A percentile compares a stretch with the other conserved stretches of the same genome.
Evolutionary conservation across 2,888 invertebrate genomes (phyloP).

Genomic region (Hirtodrosophila cameraria): DNA sequence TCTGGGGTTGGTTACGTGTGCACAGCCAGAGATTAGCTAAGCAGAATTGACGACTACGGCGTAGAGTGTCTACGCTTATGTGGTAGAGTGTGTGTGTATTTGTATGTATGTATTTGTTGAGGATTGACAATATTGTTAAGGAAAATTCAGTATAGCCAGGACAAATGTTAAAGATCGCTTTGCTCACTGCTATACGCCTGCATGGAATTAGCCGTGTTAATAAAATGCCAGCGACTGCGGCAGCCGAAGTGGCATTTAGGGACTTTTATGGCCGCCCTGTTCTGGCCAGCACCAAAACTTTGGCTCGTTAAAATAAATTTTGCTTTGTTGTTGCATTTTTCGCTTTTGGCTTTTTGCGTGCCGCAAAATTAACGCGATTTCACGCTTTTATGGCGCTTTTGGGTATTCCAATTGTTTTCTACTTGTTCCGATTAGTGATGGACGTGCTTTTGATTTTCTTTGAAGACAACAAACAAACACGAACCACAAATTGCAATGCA

Average conservation of each 20-base stretch:
- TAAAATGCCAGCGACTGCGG: slow-evolving; percentile 69
- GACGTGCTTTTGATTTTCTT: not conserved
- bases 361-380: slow-evolving; percentile 66
- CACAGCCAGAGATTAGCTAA: slow-evolving; percentile 70
- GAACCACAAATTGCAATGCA: too few relatives aligned
- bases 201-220: slow-evolving; percentile 72
- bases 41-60: slow-evolving; percentile 65
- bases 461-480: too few relatives aligned
- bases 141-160: not conserved
- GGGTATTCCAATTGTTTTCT: slow-evolving; percentile 14
- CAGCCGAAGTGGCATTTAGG: slow-evolving; percentile 69
- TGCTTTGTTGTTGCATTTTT: slow-evolving; percentile 27
- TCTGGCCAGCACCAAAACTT: slow-evolving; percentile 56
- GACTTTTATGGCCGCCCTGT: slow-evolving; percentile 60
- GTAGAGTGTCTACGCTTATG: slow-evolving; percentile 1
- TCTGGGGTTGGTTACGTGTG: slow-evolving; percentile 61
- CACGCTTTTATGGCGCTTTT: slow-evolving; percentile 55
- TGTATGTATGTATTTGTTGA: not conserved
- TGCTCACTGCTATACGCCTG: slow-evolving; percentile 14
- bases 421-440: not conserved
- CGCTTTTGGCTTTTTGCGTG: slow-evolving; percentile 21
- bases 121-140: slow-evolving; percentile 34
- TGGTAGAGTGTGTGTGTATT: not conserved
- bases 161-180: slow-evolving; percentile 34
- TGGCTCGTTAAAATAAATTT: slow-evolving; percentile 73